These are phyloP conservation scores for Pristionchus mayeri DNA, from an alignment of 2,888 invertebrate species.

Conservation along the genomic window DNA sequence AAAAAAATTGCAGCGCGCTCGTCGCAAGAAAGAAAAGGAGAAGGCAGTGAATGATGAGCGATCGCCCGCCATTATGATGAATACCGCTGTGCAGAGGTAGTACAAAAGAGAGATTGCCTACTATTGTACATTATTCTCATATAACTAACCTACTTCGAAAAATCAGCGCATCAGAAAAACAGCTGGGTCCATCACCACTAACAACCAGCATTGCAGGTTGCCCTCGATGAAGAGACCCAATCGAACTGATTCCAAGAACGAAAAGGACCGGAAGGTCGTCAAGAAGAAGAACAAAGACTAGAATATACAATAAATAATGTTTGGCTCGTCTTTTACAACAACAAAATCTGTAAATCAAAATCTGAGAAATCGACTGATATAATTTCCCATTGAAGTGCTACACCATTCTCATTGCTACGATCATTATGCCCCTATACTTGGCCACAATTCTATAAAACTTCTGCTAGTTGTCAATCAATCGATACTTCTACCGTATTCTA, in stretches of 20 bases:
- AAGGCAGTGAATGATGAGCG: constrained; percentile 36
- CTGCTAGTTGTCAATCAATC: too few species aligned
- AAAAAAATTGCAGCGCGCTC: not conserved
- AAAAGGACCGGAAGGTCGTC: not conserved
- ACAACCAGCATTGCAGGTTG: not conserved
- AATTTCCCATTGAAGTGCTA: too few species aligned
- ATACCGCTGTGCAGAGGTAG: constrained; percentile 22
- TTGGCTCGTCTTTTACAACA: too few species aligned
- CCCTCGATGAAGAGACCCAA: constrained; percentile 32
- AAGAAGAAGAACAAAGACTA: not conserved
- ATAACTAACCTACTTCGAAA: not conserved
- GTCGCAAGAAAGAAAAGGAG: constrained; percentile 47
- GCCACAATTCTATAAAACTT: too few species aligned
- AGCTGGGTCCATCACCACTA: not conserved
- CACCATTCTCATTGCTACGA: too few species aligned
- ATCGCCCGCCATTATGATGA: constrained; percentile 44
- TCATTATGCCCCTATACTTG: too few species aligned
- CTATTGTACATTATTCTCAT: not conserved
- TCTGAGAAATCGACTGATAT: too few species aligned
- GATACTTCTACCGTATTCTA: not conserved
- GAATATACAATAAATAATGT: too few species aligned
- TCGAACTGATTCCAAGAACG: constrained; percentile 43
- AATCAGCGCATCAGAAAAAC: not conserved
- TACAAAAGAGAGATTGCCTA: not conserved
- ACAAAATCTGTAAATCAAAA: too few species aligned